A percentile compares a stretch with the other conserved stretches of the same genome.
These are phyloP conservation scores for Sclerurus mexicanus DNA, from an alignment of 2,113 vertebrate genomes.

Conservation along the genomic window DNA sequence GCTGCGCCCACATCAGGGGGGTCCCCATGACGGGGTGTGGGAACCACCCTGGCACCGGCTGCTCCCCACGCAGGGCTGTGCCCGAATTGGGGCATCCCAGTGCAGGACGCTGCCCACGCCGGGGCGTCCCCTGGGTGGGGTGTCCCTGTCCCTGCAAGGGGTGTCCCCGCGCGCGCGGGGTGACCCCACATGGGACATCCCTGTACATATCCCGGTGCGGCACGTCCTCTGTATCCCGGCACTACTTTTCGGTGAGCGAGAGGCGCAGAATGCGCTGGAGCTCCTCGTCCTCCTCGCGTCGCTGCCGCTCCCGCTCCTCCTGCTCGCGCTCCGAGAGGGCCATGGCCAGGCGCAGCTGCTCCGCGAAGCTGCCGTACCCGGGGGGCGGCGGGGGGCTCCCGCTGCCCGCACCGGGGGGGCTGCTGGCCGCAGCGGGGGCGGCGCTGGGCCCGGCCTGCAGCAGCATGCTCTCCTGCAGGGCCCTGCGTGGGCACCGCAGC, in stretches of 20 bases:
- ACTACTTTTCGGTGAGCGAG: constrained; percentile 92
- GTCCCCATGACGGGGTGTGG: neutral
- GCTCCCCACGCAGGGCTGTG: neutral
- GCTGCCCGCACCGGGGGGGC: neutral
- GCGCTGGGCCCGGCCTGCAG: constrained; percentile 62
- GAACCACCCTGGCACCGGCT: neutral
- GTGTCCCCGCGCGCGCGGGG: neutral
- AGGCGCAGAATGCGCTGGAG: constrained; percentile 88
- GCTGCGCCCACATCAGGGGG: neutral
- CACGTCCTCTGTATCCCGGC: neutral
- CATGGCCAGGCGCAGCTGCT: constrained; percentile 90
- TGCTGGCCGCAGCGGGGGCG: accelerated
- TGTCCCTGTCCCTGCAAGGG: neutral
- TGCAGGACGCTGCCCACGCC: accelerated
- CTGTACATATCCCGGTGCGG: accelerated
- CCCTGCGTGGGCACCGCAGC: constrained; percentile 61
- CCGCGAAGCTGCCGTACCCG: constrained; percentile 81
- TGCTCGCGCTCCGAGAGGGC: constrained; percentile 88
- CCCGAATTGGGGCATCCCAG: neutral
- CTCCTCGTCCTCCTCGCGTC: constrained; percentile 82
- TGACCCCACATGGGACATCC: neutral
- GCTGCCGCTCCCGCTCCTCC: constrained; percentile 83
- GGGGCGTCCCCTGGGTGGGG: neutral
- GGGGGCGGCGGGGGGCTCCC: constrained; percentile 20
- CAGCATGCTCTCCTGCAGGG: constrained; percentile 90